phyloP scores from a whole-genome alignment of 2,888 invertebrate species.

The Calameuta pallipes region DNA sequence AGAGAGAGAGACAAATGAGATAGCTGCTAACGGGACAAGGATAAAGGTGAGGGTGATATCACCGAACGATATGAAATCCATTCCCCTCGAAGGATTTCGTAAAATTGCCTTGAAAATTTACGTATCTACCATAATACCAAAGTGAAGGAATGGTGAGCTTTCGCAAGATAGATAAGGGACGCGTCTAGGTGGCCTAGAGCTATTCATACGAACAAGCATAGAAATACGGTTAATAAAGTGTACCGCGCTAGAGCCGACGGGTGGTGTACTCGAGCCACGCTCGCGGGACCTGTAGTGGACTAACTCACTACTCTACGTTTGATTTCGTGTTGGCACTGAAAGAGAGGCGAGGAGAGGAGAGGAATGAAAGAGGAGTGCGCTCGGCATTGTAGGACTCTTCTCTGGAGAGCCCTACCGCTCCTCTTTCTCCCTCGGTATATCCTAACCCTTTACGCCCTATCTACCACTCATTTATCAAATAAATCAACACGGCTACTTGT shows the following conservation, averaged over 20 bases:
- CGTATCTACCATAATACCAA: not conserved
- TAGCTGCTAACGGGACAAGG: not conserved
- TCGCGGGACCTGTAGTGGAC: slow-evolving; percentile 45
- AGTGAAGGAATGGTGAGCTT: not conserved
- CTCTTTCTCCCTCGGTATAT: slow-evolving; percentile 27
- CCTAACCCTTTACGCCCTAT: slow-evolving; percentile 53
- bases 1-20: not conserved
- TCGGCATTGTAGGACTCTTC: slow-evolving; percentile 63
- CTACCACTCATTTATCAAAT: slow-evolving; percentile 63
- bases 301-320: slow-evolving; percentile 46
- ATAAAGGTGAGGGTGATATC: not conserved
- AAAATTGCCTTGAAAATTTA: not conserved
- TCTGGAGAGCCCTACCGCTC: slow-evolving; percentile 59
- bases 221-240: slow-evolving; percentile 18
- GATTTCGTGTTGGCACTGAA: slow-evolving; percentile 23
- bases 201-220: not conserved
- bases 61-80: not conserved
- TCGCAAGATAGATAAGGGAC: not conserved
- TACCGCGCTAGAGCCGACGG: slow-evolving; percentile 34
- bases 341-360: slow-evolving; percentile 19
- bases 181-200: not conserved
- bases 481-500: slow-evolving; percentile 63
- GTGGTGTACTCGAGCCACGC: slow-evolving; percentile 41
- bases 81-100: not conserved
- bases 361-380: slow-evolving; percentile 58